Conservation (phyloP, 2,797 vertebrate species). For the Clarias platycephalus region DNA sequence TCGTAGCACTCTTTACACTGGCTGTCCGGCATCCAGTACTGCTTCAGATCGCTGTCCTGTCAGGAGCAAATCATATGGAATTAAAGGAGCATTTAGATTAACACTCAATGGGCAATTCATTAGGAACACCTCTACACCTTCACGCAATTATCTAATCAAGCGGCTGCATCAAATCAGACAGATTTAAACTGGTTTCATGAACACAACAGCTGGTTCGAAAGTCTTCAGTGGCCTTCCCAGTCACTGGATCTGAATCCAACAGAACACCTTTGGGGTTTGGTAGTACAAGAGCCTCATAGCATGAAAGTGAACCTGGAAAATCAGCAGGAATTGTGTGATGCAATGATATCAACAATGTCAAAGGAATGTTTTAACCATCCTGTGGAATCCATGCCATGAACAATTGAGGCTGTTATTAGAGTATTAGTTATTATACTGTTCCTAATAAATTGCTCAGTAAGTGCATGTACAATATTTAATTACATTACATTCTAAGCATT, state of each 20-base stretch:
- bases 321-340: neutral
- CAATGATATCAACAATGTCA: neutral
- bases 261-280: neutral
- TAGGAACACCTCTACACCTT: neutral
- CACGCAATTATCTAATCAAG: too few species aligned
- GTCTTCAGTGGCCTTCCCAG: neutral
- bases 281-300: neutral
- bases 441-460: neutral
- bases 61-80: neutral
- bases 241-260: neutral
- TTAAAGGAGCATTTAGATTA: neutral
- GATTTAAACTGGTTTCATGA: neutral
- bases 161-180: neutral
- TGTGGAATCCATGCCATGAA: neutral
- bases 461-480: neutral
- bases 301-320: neutral
- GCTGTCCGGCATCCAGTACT: conserved; percentile 99
- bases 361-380: neutral
- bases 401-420: neutral
- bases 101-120: neutral
- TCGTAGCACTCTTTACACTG: conserved; percentile 99
- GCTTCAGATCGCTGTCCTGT: conserved; percentile 97
- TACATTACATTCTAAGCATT: neutral
- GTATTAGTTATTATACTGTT: neutral
- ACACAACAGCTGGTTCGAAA: too few species aligned